phyloP scores from a whole-genome alignment of 2,113 vertebrate species.

The Halichoerus grypus region DNA sequence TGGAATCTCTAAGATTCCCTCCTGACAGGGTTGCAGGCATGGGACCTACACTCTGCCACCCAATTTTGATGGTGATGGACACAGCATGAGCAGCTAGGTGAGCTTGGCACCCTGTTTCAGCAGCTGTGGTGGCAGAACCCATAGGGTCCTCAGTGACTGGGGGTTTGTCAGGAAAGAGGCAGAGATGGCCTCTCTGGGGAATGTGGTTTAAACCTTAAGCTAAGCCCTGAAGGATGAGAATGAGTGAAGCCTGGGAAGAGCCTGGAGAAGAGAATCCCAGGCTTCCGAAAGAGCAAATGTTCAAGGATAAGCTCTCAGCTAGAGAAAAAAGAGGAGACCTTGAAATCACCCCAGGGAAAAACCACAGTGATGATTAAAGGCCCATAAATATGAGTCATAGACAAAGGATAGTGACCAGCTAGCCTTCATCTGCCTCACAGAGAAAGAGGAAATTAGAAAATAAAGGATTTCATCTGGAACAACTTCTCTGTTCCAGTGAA shows the following conservation, averaged over 20 bases:
- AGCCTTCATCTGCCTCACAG: background rate
- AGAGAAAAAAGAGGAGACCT: background rate
- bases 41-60: background rate
- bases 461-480: background rate
- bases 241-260: background rate
- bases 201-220: background rate
- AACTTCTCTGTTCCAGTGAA: background rate
- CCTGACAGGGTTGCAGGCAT: background rate
- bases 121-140: background rate
- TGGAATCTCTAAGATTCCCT: background rate
- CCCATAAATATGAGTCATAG: background rate
- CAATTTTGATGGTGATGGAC: background rate
- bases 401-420: background rate
- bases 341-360: constrained; percentile 33
- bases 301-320: background rate
- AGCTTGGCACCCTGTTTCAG: background rate
- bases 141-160: too few relatives aligned
- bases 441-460: constrained; percentile 48
- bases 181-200: background rate
- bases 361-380: background rate
- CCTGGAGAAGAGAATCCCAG: background rate
- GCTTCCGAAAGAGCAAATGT: background rate
- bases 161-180: background rate
- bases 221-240: background rate
- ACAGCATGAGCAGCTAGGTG: background rate